Conservation (phyloP, 2,888 invertebrate genomes). For the Myopa tessellatipennis region DNA sequence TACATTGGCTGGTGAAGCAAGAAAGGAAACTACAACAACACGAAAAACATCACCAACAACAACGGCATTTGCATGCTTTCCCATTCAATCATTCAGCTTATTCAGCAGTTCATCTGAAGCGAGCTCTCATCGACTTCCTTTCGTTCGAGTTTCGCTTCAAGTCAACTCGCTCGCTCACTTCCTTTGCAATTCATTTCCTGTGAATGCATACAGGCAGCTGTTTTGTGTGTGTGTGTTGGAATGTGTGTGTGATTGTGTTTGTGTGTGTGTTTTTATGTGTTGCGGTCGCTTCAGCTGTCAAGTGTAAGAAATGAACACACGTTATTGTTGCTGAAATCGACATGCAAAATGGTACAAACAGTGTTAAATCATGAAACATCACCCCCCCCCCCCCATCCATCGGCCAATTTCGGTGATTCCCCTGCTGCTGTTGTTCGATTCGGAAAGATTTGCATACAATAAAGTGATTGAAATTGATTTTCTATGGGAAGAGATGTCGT, state of each 20-base stretch:
- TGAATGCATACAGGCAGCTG: background rate
- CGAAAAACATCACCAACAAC: constrained; percentile 12
- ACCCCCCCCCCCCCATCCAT: background rate
- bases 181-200: constrained; percentile 1
- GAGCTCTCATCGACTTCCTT: constrained; percentile 24
- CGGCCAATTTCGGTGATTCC: background rate
- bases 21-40: constrained; percentile 13
- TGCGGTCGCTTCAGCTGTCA: constrained; percentile 34
- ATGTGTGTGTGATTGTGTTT: background rate
- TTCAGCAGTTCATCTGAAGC: background rate
- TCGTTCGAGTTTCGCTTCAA: background rate
- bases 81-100: constrained; percentile 21
- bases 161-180: constrained; percentile 10
- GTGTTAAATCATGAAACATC: background rate
- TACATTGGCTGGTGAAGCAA: background rate
- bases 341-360: background rate
- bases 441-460: constrained; percentile 26
- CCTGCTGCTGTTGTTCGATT: background rate
- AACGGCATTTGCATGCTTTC: constrained; percentile 18
- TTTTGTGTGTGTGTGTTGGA: constrained; percentile 4
- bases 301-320: constrained; percentile 10
- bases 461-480: constrained; percentile 34
- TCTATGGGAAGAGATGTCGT: constrained; percentile 4
- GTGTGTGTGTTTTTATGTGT: constrained; percentile 5
- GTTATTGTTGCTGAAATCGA: background rate